A percentile compares a stretch with the other conserved stretches of the same genome.
Conservation (phyloP, 2,797 vertebrate genomes). For the Centroberyx gerrardi region DNA sequence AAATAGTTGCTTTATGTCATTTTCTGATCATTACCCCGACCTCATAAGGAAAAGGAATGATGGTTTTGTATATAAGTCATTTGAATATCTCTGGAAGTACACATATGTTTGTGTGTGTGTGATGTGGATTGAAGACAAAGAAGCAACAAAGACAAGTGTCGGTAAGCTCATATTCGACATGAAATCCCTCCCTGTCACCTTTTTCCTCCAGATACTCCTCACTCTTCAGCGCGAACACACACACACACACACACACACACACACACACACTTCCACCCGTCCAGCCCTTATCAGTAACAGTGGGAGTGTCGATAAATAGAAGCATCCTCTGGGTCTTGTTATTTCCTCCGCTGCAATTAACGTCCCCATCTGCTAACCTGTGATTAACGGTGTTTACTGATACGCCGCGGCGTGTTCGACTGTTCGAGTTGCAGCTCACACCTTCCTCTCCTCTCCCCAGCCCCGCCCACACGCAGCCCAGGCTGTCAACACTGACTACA, state of each 20-base stretch:
- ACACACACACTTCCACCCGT: constrained; percentile 31
- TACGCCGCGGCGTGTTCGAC: constrained; percentile 78
- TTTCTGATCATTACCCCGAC: too few relatives aligned
- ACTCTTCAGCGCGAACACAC: constrained; percentile 44
- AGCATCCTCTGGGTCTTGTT: constrained; percentile 92
- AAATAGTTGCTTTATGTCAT: too few relatives aligned
- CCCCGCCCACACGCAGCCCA: constrained; percentile 19
- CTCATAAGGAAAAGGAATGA: too few relatives aligned
- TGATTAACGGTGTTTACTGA: constrained; percentile 96
- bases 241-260: constrained; percentile 32
- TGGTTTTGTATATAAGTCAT: too few relatives aligned
- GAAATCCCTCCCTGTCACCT: constrained; percentile 37
- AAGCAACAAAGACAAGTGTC: constrained; percentile 32
- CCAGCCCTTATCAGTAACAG: constrained; percentile 66
- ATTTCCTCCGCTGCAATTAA: constrained; percentile 94
- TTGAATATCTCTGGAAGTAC: too few relatives aligned
- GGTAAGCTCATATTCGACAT: constrained; percentile 38
- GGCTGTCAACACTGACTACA: not conserved
- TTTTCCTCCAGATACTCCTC: constrained; percentile 50
- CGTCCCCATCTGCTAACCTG: constrained; percentile 93
- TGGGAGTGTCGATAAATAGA: constrained; percentile 89
- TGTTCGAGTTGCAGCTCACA: constrained; percentile 69
- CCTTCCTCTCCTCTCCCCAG: constrained; percentile 56
- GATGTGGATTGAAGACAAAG: not conserved
- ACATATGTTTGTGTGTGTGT: not conserved